These are phyloP conservation scores for Lasius fuliginosus DNA, from an alignment of 2,888 invertebrate genomes.

Conservation along the genomic window DNA sequence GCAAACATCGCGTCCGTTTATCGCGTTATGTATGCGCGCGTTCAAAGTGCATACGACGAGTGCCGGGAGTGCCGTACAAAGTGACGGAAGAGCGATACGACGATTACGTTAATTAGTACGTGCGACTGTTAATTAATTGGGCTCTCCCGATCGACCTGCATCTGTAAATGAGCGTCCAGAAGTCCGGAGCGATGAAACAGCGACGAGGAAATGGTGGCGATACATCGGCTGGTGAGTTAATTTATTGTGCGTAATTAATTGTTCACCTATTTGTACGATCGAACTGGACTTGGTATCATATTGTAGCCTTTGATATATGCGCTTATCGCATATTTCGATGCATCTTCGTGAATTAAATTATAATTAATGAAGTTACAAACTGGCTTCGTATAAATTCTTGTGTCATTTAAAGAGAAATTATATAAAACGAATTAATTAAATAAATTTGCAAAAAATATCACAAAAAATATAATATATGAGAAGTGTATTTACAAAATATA, in stretches of 20 bases:
- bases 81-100: background rate
- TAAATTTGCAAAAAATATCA: background rate
- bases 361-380: background rate
- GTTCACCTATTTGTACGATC: background rate
- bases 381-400: background rate
- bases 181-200: background rate
- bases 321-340: background rate
- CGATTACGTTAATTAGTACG: background rate
- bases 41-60: background rate
- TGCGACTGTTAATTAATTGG: background rate
- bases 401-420: background rate
- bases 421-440: background rate
- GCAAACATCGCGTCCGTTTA: background rate
- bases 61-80: background rate
- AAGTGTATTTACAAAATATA: background rate
- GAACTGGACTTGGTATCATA: background rate
- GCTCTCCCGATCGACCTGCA: background rate
- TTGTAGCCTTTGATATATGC: background rate
- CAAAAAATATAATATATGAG: background rate
- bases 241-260: background rate
- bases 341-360: background rate
- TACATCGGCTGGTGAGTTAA: conserved; percentile 20
- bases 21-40: background rate
- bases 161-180: background rate
- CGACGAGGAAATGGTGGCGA: background rate